Evolutionary conservation across 2,797 vertebrate species (phyloP), one percentile per base, ranked within the genome.

Genomic region (Fringilla coelebs): DNA sequence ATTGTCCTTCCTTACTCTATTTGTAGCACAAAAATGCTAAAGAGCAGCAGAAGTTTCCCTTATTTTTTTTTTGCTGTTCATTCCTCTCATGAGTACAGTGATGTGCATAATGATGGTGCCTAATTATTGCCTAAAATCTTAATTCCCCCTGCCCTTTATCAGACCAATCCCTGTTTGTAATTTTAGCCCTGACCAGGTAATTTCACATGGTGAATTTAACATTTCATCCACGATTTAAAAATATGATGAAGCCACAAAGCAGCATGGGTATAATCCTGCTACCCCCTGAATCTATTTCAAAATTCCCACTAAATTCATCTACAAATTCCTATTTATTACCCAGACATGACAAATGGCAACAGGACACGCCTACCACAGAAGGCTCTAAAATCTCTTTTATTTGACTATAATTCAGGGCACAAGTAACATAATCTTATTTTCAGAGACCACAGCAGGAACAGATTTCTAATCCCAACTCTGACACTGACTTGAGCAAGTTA

Each of bases 391-490:
- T 49, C 38, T 91, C 76, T 79, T 82, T 80, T 79, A 41, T 89
- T 84, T 49, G 48, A n/a, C 77, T 51, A 14, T 46, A 90, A 85
- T 63, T 93, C 60, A 45, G 80, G 75, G 49, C 52, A 85, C 68
- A 89, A 91, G 43, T 41, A 90, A 79, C 32, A 46, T 61, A 85
- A 91, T 61, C 79, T 57, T 43, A 73, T 34, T 75, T 70, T 81
- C 88, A 73, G 80, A 73, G 63, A 41, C 36, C 67, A 72, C 38
- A 43, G 43, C 70, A 78, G 73, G 41, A 92, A 38, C 43, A 77
- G 80, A 60, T 11, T 92, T 65, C 91, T 88, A 92, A 94, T 89
- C 86, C 92, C 71, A 85, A 60, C 55, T 60, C 67, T 66, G 75
- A 24, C 55, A 68, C 40, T 26, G 80, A 89, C 45, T 92, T n/a